Percentiles rank a stretch among this genome's conserved stretches.
These are phyloP conservation scores for Exocentrus adspersus DNA, from an alignment of 2,888 invertebrate genomes.

Conservation along the genomic window DNA sequence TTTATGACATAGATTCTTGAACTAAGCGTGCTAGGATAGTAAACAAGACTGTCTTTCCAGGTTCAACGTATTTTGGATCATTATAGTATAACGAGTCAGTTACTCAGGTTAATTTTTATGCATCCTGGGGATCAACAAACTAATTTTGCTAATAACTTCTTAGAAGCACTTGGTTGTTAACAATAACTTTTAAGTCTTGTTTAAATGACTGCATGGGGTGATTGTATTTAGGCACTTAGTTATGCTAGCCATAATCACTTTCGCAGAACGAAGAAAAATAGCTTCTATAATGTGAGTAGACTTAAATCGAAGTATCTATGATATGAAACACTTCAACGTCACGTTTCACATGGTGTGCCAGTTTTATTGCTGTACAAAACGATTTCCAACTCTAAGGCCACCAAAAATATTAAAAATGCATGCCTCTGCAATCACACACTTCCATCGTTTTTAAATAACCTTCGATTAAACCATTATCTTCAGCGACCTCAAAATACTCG, in stretches of 20 bases:
- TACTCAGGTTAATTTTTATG: not conserved
- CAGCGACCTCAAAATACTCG: not conserved
- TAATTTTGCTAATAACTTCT: not conserved
- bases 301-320: too few relatives aligned
- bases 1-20: too few relatives aligned
- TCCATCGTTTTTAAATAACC: not conserved
- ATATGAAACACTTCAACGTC: too few relatives aligned
- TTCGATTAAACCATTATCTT: not conserved
- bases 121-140: not conserved
- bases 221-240: not conserved
- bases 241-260: not conserved
- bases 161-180: not conserved
- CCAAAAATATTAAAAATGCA: too few relatives aligned
- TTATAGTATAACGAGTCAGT: not conserved
- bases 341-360: too few relatives aligned
- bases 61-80: too few relatives aligned
- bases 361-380: too few relatives aligned
- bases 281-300: too few relatives aligned
- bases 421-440: not conserved
- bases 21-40: too few relatives aligned
- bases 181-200: constrained; percentile 4
- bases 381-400: too few relatives aligned
- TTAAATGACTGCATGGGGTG: not conserved
- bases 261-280: too few relatives aligned
- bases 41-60: too few relatives aligned